Evolutionary conservation across 2,888 invertebrate genomes (phyloP).

Genomic region (Plagodis pulveraria): DNA sequence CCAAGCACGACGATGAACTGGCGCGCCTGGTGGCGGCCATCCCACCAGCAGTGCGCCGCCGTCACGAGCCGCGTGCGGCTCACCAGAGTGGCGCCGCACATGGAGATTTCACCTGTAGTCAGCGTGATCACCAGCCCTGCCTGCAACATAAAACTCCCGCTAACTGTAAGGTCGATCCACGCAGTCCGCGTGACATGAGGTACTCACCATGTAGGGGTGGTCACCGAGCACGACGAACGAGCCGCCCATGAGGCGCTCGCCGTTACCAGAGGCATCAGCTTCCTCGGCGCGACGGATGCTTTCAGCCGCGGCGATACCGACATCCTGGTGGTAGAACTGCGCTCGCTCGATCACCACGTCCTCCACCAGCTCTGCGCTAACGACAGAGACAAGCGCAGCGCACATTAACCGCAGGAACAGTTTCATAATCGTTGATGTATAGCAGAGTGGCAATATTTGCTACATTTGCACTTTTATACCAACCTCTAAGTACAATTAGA

Average conservation of each 20-base stretch:
- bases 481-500: no score
- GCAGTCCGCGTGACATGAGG: no score
- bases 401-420: not conserved
- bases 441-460: not conserved
- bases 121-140: conserved; percentile 47
- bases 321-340: conserved; percentile 41
- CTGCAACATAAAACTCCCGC: not conserved
- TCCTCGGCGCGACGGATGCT: conserved; percentile 40
- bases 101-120: conserved; percentile 43
- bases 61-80: conserved; percentile 44
- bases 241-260: conserved; percentile 39
- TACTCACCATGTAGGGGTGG: conserved; percentile 33
- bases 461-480: not conserved
- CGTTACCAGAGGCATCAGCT: not conserved
- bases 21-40: conserved; percentile 45
- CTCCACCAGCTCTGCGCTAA: not conserved
- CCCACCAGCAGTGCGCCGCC: conserved; percentile 56
- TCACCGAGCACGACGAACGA: conserved; percentile 31
- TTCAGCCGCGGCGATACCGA: conserved; percentile 39
- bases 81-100: conserved; percentile 49
- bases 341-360: not conserved
- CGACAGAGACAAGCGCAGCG: not conserved
- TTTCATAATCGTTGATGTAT: not conserved
- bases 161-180: no score
- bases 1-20: conserved; percentile 52